Base-by-base conservation (phyloP, 2,113 vertebrate genomes). In the Phaetusa simplex region DNA sequence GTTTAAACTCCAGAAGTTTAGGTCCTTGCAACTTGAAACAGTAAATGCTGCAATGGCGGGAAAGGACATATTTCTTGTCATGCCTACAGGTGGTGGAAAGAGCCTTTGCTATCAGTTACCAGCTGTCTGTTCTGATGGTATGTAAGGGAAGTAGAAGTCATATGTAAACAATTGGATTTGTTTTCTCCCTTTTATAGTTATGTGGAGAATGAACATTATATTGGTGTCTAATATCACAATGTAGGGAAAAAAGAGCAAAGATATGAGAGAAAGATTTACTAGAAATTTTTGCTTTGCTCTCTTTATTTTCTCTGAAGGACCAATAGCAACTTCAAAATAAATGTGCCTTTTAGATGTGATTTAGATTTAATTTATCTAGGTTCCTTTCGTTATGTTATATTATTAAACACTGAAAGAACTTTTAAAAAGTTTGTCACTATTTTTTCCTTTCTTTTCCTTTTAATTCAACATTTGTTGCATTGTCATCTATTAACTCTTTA, bases 1-100 rank as follows among this genome's bases (percentile, higher is more conserved):
- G 5, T 99, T 99, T 97, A 98, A 98, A 61, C 98, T 99, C 23
- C 91, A 98, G 34, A 98, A 93, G 70, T 99, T 99, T 95, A 98
- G 99, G 56, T 96, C 98, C 2, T 98, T 99, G 82, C 99, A 99
- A 90, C 98, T 99, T 38, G 98, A 99, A 96, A 98, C 99, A 32
- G 97, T 99, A 90, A 99, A 99, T 64, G 99, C 98, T 77, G 99
- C 98, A 24, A 98, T 99, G 99, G 98, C 98, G 2, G 98, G 98
- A 67, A 98, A 97, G 96, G 99, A 99, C 65, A 83, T 99, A 36
- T 99, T 99, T 96, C 98, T 99, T 62, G 99, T 99, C 45, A 99
- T 99, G 99, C 99, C 99, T 11, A 99, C 99, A 4, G 99, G 99
- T 42, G 98, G 99, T 59, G 99, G 99, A 8, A 99, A 99, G 91